Evolutionary conservation across 2,888 invertebrate genomes (phyloP).

Genomic region (Polyommatus iphigenia): DNA sequence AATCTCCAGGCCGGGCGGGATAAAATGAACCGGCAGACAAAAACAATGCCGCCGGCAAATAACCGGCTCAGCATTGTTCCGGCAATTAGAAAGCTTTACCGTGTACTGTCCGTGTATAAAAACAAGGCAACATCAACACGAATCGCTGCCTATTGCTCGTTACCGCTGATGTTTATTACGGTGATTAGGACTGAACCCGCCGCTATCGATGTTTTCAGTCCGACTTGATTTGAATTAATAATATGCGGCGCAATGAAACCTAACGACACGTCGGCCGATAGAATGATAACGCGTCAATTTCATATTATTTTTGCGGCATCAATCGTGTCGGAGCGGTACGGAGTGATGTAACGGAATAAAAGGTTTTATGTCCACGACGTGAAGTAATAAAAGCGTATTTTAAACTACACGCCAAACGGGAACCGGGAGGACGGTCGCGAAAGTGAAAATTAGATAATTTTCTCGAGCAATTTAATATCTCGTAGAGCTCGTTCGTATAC

Average conservation of each 20-base stretch:
- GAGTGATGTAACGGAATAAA: constrained; percentile 10
- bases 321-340: background rate
- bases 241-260: constrained; percentile 25
- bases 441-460: constrained; percentile 28
- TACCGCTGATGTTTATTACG: constrained; percentile 79
- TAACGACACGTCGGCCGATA: constrained; percentile 12
- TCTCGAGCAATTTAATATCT: constrained; percentile 30
- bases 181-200: constrained; percentile 77
- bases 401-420: constrained; percentile 9
- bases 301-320: background rate
- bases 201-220: constrained; percentile 68
- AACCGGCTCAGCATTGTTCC: constrained; percentile 81
- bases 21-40: constrained; percentile 80
- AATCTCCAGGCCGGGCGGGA: constrained; percentile 75
- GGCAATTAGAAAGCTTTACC: constrained; percentile 81
- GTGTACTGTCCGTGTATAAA: constrained; percentile 80
- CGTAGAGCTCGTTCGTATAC: constrained; percentile 26
- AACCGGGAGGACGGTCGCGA: constrained; percentile 14
- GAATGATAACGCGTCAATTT: constrained; percentile 5
- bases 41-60: constrained; percentile 80
- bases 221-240: constrained; percentile 56
- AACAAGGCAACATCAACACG: constrained; percentile 80
- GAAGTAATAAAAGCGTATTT: constrained; percentile 5
- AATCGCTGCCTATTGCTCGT: constrained; percentile 79
- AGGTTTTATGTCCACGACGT: constrained; percentile 18